A percentile compares a stretch with the other conserved stretches of the same genome.
Conservation (phyloP, 2,797 vertebrate genomes). For the Merluccius polli region DNA sequence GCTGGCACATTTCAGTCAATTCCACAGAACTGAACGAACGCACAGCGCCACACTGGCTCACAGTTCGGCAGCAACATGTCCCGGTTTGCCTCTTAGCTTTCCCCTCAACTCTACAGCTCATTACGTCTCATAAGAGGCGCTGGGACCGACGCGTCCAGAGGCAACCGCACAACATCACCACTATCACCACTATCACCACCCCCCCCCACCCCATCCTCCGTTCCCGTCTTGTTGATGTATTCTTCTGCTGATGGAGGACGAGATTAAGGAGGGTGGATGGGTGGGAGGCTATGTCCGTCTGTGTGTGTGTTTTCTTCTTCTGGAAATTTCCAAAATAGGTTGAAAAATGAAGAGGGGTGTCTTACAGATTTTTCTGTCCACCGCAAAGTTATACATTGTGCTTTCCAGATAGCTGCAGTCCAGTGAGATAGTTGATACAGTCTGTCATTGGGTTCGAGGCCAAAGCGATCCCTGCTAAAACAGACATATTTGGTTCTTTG, state of each 20-base stretch:
- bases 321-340: too few relatives aligned
- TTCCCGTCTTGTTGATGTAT: too few relatives aligned
- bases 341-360: too few relatives aligned
- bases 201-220: slow-evolving; percentile 8
- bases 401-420: too few relatives aligned
- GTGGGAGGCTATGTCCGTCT: too few relatives aligned
- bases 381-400: too few relatives aligned
- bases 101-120: neutral
- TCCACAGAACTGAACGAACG: too few relatives aligned
- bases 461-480: neutral
- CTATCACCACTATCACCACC: neutral
- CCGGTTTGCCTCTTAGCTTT: slow-evolving; percentile 22
- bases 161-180: too few relatives aligned
- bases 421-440: neutral
- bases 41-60: too few relatives aligned
- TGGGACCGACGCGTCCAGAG: neutral
- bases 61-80: slow-evolving; percentile 10
- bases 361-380: too few relatives aligned
- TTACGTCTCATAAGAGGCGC: neutral
- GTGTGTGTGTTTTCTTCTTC: too few relatives aligned
- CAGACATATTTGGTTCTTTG: neutral
- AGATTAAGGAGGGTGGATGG: neutral
- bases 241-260: neutral
- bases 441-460: neutral
- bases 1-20: neutral